phyloP scores from a whole-genome alignment of 2,888 invertebrate genomes.

The Microlaimidae sp. region DNA sequence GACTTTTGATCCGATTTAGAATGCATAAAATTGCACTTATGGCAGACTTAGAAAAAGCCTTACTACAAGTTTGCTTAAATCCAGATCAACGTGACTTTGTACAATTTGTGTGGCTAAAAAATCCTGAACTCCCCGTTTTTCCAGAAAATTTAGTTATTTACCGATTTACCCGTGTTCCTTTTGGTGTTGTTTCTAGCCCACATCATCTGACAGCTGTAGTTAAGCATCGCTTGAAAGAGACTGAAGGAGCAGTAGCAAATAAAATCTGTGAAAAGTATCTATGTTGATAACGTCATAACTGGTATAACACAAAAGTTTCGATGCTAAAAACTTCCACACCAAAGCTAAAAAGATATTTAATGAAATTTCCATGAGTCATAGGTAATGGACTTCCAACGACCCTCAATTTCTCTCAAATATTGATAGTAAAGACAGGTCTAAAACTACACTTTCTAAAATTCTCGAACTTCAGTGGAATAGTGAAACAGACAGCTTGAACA shows the following conservation, averaged over 20 bases:
- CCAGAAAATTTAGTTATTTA: background rate
- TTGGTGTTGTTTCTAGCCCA: slow-evolving; percentile 7
- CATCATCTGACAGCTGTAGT: too few species aligned
- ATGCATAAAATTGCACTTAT: background rate
- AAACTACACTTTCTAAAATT: background rate
- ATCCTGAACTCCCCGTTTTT: background rate
- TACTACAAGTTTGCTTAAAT: slow-evolving; percentile 2
- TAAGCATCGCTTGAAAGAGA: too few species aligned
- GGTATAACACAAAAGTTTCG: background rate
- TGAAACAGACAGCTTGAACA: background rate
- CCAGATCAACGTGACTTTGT: background rate
- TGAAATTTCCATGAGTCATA: slow-evolving; percentile 4
- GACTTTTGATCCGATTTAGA: slow-evolving; percentile 7
- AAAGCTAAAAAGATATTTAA: slow-evolving; percentile 1
- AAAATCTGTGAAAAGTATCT: too few species aligned
- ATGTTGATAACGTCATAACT: slow-evolving; percentile 6
- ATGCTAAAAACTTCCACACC: slow-evolving; percentile 1
- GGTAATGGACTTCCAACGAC: slow-evolving; percentile 6
- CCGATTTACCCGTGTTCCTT: slow-evolving; percentile 6
- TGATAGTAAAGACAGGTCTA: background rate
- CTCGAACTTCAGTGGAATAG: slow-evolving; percentile 7
- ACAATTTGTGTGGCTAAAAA: slow-evolving; percentile 8
- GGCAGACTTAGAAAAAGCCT: slow-evolving; percentile 9
- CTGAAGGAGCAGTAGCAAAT: too few species aligned
- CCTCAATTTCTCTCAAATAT: too few species aligned